A percentile compares a stretch with the other conserved stretches of the same genome.
Conservation (phyloP, 2,888 invertebrate genomes). For the Mechanitis messenoides region DNA sequence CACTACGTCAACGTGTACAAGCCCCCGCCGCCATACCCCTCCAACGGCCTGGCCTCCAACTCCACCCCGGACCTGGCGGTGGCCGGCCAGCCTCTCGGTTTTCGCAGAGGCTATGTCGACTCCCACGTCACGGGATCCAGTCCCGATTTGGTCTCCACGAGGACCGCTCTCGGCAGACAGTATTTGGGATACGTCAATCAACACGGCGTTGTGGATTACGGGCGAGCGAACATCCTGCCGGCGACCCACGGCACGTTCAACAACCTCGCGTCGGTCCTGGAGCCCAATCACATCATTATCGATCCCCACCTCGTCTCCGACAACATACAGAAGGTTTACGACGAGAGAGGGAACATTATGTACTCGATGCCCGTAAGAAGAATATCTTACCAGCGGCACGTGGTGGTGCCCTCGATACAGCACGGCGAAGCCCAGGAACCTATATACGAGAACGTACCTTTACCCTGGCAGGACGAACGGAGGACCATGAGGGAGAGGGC, state of each 20-base stretch:
- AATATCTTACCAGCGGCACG: constrained; percentile 61
- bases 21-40: constrained; percentile 91
- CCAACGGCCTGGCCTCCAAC: constrained; percentile 85
- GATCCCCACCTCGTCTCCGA: constrained; percentile 76
- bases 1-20: constrained; percentile 83
- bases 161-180: constrained; percentile 77
- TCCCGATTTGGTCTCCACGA: constrained; percentile 85
- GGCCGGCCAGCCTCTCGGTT: constrained; percentile 78
- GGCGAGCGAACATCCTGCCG: constrained; percentile 54
- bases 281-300: constrained; percentile 74
- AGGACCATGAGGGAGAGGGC: constrained; percentile 70
- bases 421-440: constrained; percentile 78
- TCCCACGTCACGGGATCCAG: constrained; percentile 84
- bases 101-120: constrained; percentile 65
- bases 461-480: constrained; percentile 77
- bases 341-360: constrained; percentile 79
- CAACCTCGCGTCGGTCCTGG: constrained; percentile 80
- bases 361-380: constrained; percentile 78
- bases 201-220: constrained; percentile 55
- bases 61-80: constrained; percentile 90
- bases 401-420: constrained; percentile 68
- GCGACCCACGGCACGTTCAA: constrained; percentile 83
- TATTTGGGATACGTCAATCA: constrained; percentile 60
- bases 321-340: constrained; percentile 78
- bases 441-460: constrained; percentile 88